Evolutionary conservation across 2,797 vertebrate species (phyloP), one percentile per base, ranked within the genome.

Genomic region (Setipinna tenuifilis): DNA sequence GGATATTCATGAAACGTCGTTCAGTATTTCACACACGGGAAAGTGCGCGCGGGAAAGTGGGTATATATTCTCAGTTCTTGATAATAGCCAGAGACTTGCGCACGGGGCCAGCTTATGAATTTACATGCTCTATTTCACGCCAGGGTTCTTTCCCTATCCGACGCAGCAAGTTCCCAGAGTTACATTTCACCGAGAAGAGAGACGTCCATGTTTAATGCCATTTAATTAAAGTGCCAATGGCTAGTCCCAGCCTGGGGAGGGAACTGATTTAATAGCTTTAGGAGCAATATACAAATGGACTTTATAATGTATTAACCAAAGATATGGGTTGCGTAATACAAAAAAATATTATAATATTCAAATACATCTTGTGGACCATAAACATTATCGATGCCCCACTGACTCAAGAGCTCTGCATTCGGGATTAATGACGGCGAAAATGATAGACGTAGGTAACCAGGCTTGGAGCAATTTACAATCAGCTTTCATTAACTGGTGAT

Each of bases 181-280:
- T 78, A 78, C 71, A 78, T 17, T 44, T 78, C 71, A 41, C 17
- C 0, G 17, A 44, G 31, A n/a, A 31, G 71, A 44, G 71, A 75
- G 28, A 35, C 68, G 68, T 41, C 28, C 68, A 19, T 75, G 68
- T 41, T 75, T 75, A 75, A 75, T 75, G 31, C 23, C 16, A 19
- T 75, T 75, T 75, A 75, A 75, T 75, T 75, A 75, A 75, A 75
- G 35, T 75, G 68, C 68, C 68, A 6, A 75, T 19, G 31, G 68
- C 31, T 28, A 75, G 68, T 14, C 68, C 28, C 16, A 31, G 23
- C 25, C 62, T 25, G 14, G 28, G 28, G 68, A 31, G 31, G 68
- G 68, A 75, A 35, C 28, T 35, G 68, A 75, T 75, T 75, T 75
- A 75, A 75, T 75, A 75, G 16, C 14, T 75, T 14, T 6, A 19